Conservation (phyloP, 2,888 invertebrate genomes). For the Elegia similella region DNA sequence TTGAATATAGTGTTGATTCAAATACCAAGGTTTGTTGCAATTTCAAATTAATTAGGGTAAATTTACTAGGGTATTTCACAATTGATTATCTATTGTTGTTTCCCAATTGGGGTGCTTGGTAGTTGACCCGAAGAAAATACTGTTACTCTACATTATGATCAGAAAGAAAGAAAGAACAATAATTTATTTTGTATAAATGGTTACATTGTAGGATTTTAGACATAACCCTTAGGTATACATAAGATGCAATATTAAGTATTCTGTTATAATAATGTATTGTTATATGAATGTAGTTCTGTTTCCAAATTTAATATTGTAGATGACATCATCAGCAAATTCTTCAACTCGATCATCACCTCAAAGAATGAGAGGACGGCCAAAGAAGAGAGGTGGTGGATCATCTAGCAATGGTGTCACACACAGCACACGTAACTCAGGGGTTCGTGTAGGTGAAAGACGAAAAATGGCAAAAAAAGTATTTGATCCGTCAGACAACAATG, state of each 20-base stretch:
- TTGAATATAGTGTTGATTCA: constrained; percentile 66
- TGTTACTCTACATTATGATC: too few relatives aligned
- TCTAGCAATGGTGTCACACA: constrained; percentile 47
- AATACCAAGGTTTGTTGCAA: constrained; percentile 60
- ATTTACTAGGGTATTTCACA: too few relatives aligned
- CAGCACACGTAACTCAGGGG: constrained; percentile 56
- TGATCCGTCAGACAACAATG: constrained; percentile 91
- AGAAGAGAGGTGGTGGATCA: constrained; percentile 58
- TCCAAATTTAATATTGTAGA: constrained; percentile 37
- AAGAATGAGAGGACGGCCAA: constrained; percentile 69
- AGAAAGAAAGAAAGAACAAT: too few relatives aligned
- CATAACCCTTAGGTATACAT: too few relatives aligned
- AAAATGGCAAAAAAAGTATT: constrained; percentile 93
- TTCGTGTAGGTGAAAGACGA: constrained; percentile 82
- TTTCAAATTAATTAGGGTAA: not conserved
- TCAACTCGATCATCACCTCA: constrained; percentile 75
- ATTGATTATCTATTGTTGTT: too few relatives aligned
- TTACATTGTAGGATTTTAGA: too few relatives aligned
- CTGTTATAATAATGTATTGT: constrained; percentile 7
- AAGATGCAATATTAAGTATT: not conserved
- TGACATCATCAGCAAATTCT: constrained; percentile 77
- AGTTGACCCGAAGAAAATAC: too few relatives aligned
- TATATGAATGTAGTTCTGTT: constrained; percentile 14
- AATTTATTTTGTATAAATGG: too few relatives aligned
- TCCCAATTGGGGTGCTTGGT: too few relatives aligned